Evolutionary conservation across 53 echinoderm and acorn worm species (phyloP).

Genomic region (Echinarachnius parma): DNA sequence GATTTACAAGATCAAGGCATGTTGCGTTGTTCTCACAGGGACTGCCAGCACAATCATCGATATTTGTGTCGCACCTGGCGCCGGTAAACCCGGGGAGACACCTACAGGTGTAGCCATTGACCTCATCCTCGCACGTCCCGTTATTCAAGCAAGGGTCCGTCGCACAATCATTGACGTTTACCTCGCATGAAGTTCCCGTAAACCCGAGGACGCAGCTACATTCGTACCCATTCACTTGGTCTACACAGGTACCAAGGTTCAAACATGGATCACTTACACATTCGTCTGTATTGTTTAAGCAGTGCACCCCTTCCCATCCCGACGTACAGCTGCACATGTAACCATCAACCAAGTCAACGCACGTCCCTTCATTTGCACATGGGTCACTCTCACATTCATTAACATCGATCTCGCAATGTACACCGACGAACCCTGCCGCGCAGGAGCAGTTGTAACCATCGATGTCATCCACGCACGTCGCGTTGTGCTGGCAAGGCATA

Average conservation of each 20-base stretch:
- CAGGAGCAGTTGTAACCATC: conserved; percentile 17
- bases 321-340: conserved; percentile 2
- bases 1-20: conserved; percentile 1
- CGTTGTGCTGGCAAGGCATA: conserved; percentile 1
- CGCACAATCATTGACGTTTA: conserved; percentile 9
- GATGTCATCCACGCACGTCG: conserved; percentile 8
- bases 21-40: conserved; percentile 14
- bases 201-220: conserved; percentile 10
- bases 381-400: conserved; percentile 24
- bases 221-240: conserved; percentile 4
- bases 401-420: conserved; percentile 1
- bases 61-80: conserved; percentile 2
- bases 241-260: conserved; percentile 3
- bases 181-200: conserved; percentile 15
- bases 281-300: conserved; percentile 19
- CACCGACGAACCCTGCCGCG: conserved; percentile 2
- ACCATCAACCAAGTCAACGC: conserved; percentile 11
- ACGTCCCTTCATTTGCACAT: conserved; percentile 16
- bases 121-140: conserved; percentile 11
- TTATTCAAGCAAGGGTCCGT: conserved; percentile 14
- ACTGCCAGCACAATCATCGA: not conserved
- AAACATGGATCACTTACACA: conserved; percentile 23
- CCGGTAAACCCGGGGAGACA: conserved; percentile 28
- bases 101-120: conserved; percentile 10
- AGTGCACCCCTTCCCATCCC: conserved; percentile 1